These are phyloP conservation scores for Melanostoma mellinum DNA, from an alignment of 2,888 invertebrate species.

Conservation along the genomic window DNA sequence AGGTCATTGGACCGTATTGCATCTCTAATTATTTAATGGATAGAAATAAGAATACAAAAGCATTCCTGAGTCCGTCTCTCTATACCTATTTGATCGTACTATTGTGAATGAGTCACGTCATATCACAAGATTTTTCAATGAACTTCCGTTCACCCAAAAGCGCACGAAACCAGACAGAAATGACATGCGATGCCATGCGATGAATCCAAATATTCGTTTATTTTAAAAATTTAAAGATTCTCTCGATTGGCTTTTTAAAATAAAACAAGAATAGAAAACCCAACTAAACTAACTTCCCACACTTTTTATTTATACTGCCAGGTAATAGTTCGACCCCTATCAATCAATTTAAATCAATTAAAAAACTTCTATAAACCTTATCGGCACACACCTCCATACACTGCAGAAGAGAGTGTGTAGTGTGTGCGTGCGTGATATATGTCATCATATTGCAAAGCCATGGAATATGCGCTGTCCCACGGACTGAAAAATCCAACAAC, in stretches of 20 bases:
- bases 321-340: conserved; percentile 31
- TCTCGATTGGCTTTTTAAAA: background rate
- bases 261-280: background rate
- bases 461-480: conserved; percentile 45
- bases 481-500: background rate
- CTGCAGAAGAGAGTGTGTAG: conserved; percentile 12
- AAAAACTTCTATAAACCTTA: conserved; percentile 43
- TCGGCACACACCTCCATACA: conserved; percentile 46
- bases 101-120: conserved; percentile 61
- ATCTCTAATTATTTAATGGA: conserved; percentile 40
- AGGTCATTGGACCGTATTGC: conserved; percentile 53
- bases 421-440: conserved; percentile 3
- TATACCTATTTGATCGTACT: background rate
- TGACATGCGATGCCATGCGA: conserved; percentile 35
- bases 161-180: background rate
- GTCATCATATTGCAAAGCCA: conserved; percentile 16
- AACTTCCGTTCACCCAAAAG: background rate
- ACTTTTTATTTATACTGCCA: conserved; percentile 10
- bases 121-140: conserved; percentile 7
- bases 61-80: conserved; percentile 31
- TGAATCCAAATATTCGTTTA: conserved; percentile 16
- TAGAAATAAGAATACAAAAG: conserved; percentile 49
- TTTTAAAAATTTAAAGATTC: conserved; percentile 17
- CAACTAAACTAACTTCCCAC: background rate
- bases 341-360: conserved; percentile 63